phyloP scores from a whole-genome alignment of 1,140 invertebrate genomes.

The Bombus impatiens region DNA sequence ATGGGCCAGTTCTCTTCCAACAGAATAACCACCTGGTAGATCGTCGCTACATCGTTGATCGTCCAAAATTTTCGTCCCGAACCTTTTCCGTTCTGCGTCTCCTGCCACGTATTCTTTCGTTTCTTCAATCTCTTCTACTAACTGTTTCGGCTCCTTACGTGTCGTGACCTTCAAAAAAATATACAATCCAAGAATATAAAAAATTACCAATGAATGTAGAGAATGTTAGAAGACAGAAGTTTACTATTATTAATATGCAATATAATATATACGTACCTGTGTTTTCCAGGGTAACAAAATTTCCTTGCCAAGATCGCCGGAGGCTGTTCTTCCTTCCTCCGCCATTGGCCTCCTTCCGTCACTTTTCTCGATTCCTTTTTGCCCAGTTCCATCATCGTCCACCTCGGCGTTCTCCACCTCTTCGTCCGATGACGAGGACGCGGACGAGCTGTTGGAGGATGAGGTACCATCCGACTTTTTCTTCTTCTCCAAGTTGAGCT shows the following conservation, averaged over 20 bases:
- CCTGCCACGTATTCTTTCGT: not conserved
- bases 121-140: slow-evolving; percentile 60
- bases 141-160: not conserved
- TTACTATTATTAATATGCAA: too few relatives aligned
- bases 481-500: slow-evolving; percentile 64
- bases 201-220: not conserved
- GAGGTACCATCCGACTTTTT: slow-evolving; percentile 59
- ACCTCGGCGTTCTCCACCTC: slow-evolving; percentile 53
- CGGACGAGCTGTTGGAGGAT: slow-evolving; percentile 42
- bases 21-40: not conserved
- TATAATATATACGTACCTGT: slow-evolving; percentile 28
- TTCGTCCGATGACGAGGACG: slow-evolving; percentile 54
- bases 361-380: slow-evolving; percentile 70
- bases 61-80: slow-evolving; percentile 47
- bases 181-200: not conserved
- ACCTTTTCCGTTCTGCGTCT: slow-evolving; percentile 37
- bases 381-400: slow-evolving; percentile 40
- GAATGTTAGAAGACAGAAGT: too few relatives aligned
- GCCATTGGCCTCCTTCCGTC: slow-evolving; percentile 60
- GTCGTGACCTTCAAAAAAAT: not conserved
- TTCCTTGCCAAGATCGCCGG: slow-evolving; percentile 39
- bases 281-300: slow-evolving; percentile 65
- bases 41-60: slow-evolving; percentile 13
- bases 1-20: slow-evolving; percentile 23
- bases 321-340: slow-evolving; percentile 63